phyloP scores from a whole-genome alignment of 2,888 invertebrate genomes.

The Ashinkailepas kermadecensis region DNA sequence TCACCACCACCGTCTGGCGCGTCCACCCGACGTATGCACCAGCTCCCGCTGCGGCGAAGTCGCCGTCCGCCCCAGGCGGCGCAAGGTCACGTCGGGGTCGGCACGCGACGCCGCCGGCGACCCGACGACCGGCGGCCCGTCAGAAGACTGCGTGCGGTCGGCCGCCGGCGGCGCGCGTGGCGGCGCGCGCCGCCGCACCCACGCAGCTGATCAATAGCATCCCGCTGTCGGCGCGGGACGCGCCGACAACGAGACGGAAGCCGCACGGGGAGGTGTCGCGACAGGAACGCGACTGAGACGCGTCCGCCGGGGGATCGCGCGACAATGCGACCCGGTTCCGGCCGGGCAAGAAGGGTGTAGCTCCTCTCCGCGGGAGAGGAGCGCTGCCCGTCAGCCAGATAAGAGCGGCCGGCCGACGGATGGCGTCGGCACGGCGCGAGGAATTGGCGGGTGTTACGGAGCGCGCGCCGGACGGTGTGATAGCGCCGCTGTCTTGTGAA shows the following conservation, averaged over 20 bases:
- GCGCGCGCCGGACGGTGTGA: too few species aligned
- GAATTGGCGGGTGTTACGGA: too few species aligned
- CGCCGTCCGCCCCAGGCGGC: background rate
- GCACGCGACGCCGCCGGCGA: too few species aligned
- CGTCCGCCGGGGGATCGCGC: too few species aligned
- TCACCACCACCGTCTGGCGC: background rate
- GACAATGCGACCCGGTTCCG: too few species aligned
- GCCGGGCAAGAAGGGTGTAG: too few species aligned
- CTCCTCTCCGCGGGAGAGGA: too few species aligned
- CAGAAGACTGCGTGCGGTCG: constrained; percentile 1
- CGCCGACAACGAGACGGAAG: background rate
- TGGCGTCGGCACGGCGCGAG: too few species aligned
- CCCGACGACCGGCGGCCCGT: background rate
- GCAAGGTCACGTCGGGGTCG: background rate
- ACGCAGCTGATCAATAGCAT: background rate
- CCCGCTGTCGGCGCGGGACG: background rate
- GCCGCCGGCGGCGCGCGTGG: background rate
- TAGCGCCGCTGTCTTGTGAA: too few species aligned
- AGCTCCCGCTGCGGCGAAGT: background rate
- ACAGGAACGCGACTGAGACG: background rate
- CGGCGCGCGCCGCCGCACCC: constrained; percentile 10
- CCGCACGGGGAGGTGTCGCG: background rate
- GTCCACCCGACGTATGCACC: background rate
- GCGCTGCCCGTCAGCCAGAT: too few species aligned
- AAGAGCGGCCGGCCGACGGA: too few species aligned